Percentiles rank a stretch among this genome's conserved stretches.
phyloP scores from a whole-genome alignment of 2,888 invertebrate genomes.

The Morinoia aosen region DNA sequence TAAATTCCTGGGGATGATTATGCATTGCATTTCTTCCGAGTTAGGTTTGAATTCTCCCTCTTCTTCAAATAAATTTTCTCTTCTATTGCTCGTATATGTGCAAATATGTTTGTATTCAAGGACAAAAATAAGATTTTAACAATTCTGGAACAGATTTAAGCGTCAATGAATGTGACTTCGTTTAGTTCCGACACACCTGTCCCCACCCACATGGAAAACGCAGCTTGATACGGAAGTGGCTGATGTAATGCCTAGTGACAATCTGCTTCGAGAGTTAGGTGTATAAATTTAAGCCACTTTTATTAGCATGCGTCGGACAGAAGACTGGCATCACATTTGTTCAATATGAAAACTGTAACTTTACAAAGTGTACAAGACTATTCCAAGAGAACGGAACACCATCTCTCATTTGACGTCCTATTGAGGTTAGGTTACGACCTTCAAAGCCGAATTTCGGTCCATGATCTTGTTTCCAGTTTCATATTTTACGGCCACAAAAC shows the following conservation, averaged over 20 bases:
- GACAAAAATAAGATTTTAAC: background rate
- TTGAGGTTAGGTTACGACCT: background rate
- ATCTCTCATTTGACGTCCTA: background rate
- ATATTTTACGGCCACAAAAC: background rate
- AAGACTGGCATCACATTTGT: background rate
- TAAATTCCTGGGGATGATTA: background rate
- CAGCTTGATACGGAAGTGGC: background rate
- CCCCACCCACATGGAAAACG: background rate
- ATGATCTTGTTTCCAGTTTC: background rate
- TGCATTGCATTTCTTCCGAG: background rate
- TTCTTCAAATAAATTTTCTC: background rate
- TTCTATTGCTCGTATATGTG: background rate
- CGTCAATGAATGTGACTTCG: background rate
- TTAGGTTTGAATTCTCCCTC: background rate
- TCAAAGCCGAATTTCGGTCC: background rate
- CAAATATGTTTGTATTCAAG: background rate
- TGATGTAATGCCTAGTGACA: slow-evolving; percentile 39
- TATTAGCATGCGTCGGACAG: slow-evolving; percentile 29
- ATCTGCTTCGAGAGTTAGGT: slow-evolving; percentile 35
- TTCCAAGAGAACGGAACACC: background rate
- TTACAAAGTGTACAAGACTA: background rate
- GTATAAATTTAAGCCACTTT: slow-evolving; percentile 42
- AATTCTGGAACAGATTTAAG: background rate
- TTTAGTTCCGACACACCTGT: background rate
- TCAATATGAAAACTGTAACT: background rate